Conservation (phyloP, 2,113 vertebrate genomes). For the Hippoglossus stenolepis region DNA sequence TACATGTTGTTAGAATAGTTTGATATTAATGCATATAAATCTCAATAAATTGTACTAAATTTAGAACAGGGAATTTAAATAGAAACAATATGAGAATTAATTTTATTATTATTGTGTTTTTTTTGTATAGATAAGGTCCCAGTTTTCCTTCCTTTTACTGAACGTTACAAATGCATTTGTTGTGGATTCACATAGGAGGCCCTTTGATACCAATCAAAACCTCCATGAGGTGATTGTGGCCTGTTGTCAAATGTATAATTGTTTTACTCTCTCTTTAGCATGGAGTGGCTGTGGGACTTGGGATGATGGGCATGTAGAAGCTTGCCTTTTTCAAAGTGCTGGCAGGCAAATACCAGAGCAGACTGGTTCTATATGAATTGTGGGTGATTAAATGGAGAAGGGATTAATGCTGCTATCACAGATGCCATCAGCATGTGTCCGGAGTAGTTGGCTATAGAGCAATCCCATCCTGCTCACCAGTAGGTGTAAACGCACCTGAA, state of each 20-base stretch:
- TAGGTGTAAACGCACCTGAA: neutral
- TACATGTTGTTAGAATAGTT: neutral
- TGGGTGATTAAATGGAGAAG: neutral
- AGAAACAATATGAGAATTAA: neutral
- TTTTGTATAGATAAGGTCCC: neutral
- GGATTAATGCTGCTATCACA: neutral
- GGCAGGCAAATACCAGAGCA: slow-evolving; percentile 85
- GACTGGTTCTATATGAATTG: slow-evolving; percentile 25
- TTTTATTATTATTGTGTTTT: neutral
- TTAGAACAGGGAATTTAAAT: neutral
- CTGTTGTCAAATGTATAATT: slow-evolving; percentile 7
- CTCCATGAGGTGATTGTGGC: neutral
- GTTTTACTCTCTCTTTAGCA: neutral
- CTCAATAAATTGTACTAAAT: neutral
- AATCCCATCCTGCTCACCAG: neutral
- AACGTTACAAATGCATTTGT: neutral
- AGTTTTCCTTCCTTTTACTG: neutral
- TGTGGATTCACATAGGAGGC: neutral
- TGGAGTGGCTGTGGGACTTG: neutral
- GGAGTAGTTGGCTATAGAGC: neutral
- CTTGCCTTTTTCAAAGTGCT: slow-evolving; percentile 81
- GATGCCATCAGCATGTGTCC: slow-evolving; percentile 4
- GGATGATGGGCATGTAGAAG: slow-evolving; percentile 79
- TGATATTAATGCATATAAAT: neutral
- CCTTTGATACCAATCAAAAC: slow-evolving; percentile 7